Evolutionary conservation across 2,113 vertebrate genomes (phyloP).

Genomic region (Clarias macrocephalus): DNA sequence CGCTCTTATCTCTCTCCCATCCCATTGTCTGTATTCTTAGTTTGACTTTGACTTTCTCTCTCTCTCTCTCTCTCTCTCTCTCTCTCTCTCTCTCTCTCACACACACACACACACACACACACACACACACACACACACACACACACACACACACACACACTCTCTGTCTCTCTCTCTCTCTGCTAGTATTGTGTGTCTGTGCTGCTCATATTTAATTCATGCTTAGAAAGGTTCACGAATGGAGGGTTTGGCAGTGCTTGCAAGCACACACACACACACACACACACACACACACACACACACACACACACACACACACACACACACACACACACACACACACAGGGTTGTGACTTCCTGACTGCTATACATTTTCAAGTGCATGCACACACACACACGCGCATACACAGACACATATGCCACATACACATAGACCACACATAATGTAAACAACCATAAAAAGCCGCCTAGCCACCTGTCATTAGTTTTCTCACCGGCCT

Average conservation of each 20-base stretch:
- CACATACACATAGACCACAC: background rate
- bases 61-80: too few relatives aligned
- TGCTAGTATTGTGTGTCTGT: constrained; percentile 26
- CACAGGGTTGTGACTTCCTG: background rate
- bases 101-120: too few relatives aligned
- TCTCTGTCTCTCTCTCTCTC: background rate
- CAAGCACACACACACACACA: background rate
- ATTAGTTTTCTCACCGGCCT: constrained; percentile 13
- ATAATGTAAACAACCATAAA: constrained; percentile 35
- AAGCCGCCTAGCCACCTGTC: constrained; percentile 13
- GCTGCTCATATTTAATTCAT: constrained; percentile 49
- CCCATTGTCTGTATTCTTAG: constrained; percentile 4
- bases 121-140: too few relatives aligned
- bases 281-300: background rate
- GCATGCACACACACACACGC: background rate
- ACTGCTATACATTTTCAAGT: too few relatives aligned
- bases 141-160: too few relatives aligned
- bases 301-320: background rate
- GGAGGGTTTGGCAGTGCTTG: constrained; percentile 35
- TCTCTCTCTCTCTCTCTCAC: background rate
- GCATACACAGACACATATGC: background rate
- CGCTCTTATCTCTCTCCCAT: background rate
- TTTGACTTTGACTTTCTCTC: constrained; percentile 23
- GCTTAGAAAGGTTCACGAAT: constrained; percentile 48
- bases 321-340: background rate